phyloP scores from a whole-genome alignment of 1,140 invertebrate genomes.

The Caenorhabditis tropicalis region DNA sequence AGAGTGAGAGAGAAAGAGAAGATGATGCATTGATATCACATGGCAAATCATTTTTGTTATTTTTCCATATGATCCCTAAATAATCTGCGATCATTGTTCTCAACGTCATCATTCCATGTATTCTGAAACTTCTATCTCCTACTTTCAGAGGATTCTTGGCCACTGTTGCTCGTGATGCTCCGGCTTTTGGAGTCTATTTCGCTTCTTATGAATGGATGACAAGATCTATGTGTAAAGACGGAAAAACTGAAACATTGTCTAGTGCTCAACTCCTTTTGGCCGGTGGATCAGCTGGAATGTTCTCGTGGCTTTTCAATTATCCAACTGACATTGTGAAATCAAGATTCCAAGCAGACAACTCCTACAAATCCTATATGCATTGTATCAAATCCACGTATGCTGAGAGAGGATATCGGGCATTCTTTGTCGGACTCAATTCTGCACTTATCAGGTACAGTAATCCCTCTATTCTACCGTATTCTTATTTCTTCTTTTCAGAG shows the following conservation, averaged over 20 bases:
- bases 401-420: conserved; percentile 76
- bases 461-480: not conserved
- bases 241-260: conserved; percentile 60
- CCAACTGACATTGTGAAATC: conserved; percentile 90
- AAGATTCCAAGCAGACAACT: conserved; percentile 81
- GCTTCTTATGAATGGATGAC: conserved; percentile 80
- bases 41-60: not conserved
- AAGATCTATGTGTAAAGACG: conserved; percentile 64
- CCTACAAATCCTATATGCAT: conserved; percentile 59
- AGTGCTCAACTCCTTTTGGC: conserved; percentile 65
- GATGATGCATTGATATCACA: not conserved
- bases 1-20: not conserved
- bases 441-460: conserved; percentile 67
- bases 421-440: conserved; percentile 68
- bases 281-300: conserved; percentile 77
- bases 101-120: not conserved
- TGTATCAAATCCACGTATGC: conserved; percentile 80
- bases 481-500: conserved; percentile 76
- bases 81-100: not conserved
- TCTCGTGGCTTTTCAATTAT: conserved; percentile 85
- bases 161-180: conserved; percentile 80
- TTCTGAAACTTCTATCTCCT: not conserved
- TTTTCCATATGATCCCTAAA: not conserved
- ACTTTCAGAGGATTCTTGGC: conserved; percentile 81
- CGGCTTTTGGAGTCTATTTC: conserved; percentile 81